Base-by-base conservation (phyloP, 2,888 invertebrate genomes). In the Ophraella communa region DNA sequence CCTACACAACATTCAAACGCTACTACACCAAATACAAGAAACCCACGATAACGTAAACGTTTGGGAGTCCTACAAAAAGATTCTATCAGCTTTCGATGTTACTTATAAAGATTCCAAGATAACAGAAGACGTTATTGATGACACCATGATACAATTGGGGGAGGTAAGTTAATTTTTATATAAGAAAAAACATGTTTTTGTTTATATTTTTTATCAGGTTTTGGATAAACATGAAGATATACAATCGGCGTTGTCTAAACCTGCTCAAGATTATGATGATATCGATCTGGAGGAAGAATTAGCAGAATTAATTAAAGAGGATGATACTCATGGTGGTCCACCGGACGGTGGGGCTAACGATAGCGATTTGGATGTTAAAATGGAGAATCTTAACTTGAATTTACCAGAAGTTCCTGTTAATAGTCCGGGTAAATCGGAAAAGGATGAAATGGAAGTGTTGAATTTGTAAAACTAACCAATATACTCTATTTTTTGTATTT, bases 281-380 rank as follows among this genome's bases (percentile, higher is more conserved):
- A 79, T 84, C 0, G 91, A 91, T 47, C 78, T 90, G 14, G 93
- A 93, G 76, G 93, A 93, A 75, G 82, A 86, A 5, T 91, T 91
- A 78, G 78, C 91, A 44, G 84, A 83, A 24, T 88, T 89, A 27
- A 76, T 92, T 24, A 77, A 92, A 52, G 79, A 73, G 23, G 64
- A 62, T 23, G 66, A 72, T 54, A 57, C 59, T n/a, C 35, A 68
- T 42, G 67, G 72, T 39, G 64, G 59, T 18, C 73, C 74, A n/a
- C 68, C 76, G 21, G 61, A 70, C 66, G 66, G 70, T 42, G 72
- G 71, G 60, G 56, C 70, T 33, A 54, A 70, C 44, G 72, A 66
- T 51, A 71, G 70, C 53, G 73, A 75, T 49, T 49, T 79, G 23
- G 75, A 77, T 42, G 67, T 73, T 42, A 66, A 72, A 35, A 67